Percentiles rank a stretch among this genome's conserved stretches.
These are phyloP conservation scores for Pinctada fucata DNA, from an alignment of 2,888 invertebrate species.

Conservation along the genomic window DNA sequence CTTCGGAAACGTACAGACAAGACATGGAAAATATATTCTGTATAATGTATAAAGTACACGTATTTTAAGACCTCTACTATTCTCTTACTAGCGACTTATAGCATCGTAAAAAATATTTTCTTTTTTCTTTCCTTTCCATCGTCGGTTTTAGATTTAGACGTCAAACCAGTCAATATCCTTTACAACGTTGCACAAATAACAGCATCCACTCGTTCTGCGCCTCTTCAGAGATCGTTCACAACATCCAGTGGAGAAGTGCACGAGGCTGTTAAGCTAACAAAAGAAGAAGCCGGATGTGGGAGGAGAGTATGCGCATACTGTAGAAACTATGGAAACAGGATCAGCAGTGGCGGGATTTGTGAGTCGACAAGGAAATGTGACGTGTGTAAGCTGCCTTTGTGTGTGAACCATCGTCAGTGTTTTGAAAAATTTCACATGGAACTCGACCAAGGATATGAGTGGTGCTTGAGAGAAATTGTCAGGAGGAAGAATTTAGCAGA, in stretches of 20 bases:
- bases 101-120: too few relatives aligned
- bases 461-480: too few relatives aligned
- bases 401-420: background rate
- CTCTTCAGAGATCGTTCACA: background rate
- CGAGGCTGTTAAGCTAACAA: slow-evolving; percentile 5
- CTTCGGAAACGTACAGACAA: too few relatives aligned
- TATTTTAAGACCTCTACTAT: too few relatives aligned
- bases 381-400: slow-evolving; percentile 15
- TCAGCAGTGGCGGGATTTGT: background rate
- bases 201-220: background rate
- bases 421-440: slow-evolving; percentile 5
- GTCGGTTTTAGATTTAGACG: too few relatives aligned
- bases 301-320: slow-evolving; percentile 6
- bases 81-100: too few relatives aligned
- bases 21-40: too few relatives aligned
- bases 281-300: slow-evolving; percentile 7
- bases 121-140: too few relatives aligned
- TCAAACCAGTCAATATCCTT: too few relatives aligned
- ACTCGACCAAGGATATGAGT: too few relatives aligned
- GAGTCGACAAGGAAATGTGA: slow-evolving; percentile 16
- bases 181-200: background rate
- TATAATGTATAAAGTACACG: too few relatives aligned
- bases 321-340: background rate
- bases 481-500: too few relatives aligned
- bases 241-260: slow-evolving; percentile 8